Evolutionary conservation across 2,797 vertebrate species (phyloP).

Genomic region (Pitangus sulphuratus): DNA sequence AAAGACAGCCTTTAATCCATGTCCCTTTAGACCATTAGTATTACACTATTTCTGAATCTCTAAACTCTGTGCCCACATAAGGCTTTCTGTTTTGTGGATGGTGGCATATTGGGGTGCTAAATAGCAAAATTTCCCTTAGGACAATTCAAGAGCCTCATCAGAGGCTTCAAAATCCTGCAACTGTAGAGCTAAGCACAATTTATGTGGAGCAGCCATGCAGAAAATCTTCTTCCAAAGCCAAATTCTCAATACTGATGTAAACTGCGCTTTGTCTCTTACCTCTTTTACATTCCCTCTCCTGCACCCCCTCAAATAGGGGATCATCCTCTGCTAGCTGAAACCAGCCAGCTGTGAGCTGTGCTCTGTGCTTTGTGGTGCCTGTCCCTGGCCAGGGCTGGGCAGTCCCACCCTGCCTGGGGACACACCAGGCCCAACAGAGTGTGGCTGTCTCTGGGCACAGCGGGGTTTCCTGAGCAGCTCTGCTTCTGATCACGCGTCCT

Average conservation of each 20-base stretch:
- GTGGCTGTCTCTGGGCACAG: accelerated
- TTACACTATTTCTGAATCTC: neutral
- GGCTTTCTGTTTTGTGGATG: neutral
- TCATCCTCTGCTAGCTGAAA: neutral
- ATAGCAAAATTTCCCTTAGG: neutral
- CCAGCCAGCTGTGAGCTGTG: neutral
- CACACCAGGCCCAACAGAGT: neutral
- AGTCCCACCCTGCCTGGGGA: neutral
- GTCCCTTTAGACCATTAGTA: neutral
- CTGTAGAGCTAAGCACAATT: neutral
- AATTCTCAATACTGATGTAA: neutral
- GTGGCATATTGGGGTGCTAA: neutral
- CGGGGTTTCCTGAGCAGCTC: neutral
- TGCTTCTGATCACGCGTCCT: neutral
- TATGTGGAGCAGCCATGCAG: neutral
- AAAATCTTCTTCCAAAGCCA: constrained; percentile 19
- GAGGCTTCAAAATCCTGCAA: neutral
- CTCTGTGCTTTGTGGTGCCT: neutral
- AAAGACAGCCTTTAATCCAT: neutral
- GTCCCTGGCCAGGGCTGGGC: neutral
- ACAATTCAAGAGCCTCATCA: neutral
- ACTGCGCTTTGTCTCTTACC: neutral
- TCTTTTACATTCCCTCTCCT: neutral
- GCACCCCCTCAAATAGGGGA: neutral
- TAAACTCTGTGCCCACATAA: neutral